phyloP scores from a whole-genome alignment of 2,888 invertebrate genomes.

The Polydrusus tereticollis region DNA sequence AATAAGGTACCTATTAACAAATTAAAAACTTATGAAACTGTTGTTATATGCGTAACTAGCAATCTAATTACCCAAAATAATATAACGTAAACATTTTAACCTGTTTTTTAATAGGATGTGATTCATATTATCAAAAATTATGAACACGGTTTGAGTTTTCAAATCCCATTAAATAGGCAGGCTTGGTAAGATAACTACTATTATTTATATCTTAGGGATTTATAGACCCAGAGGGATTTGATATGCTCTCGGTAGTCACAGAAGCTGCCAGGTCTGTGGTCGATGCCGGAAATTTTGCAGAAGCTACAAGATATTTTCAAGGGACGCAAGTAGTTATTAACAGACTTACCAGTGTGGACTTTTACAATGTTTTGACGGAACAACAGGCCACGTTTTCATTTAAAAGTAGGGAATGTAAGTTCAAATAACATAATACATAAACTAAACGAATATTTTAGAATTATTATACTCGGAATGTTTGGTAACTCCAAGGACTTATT shows the following conservation, averaged over 20 bases:
- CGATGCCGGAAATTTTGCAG: background rate
- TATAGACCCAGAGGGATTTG: slow-evolving; percentile 20
- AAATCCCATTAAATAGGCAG: no score
- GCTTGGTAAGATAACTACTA: background rate
- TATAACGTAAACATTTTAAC: no score
- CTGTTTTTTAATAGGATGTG: no score
- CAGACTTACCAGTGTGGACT: slow-evolving; percentile 45
- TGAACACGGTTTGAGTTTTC: no score
- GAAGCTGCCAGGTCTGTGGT: background rate
- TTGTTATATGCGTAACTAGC: no score
- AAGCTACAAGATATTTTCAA: slow-evolving; percentile 17
- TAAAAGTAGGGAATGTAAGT: slow-evolving; percentile 5
- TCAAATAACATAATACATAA: background rate
- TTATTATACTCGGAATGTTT: no score
- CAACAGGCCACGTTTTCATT: background rate
- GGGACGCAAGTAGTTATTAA: slow-evolving; percentile 26
- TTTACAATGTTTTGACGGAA: slow-evolving; percentile 53
- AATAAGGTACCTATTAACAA: no score
- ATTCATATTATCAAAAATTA: no score
- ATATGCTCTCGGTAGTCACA: slow-evolving; percentile 4
- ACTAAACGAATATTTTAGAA: no score
- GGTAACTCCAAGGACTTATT: no score
- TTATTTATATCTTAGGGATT: slow-evolving; percentile 29
- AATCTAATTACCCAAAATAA: no score
- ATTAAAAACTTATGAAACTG: no score